phyloP scores from a whole-genome alignment of 2,888 invertebrate genomes.

The Pharmacophagus antenor region DNA sequence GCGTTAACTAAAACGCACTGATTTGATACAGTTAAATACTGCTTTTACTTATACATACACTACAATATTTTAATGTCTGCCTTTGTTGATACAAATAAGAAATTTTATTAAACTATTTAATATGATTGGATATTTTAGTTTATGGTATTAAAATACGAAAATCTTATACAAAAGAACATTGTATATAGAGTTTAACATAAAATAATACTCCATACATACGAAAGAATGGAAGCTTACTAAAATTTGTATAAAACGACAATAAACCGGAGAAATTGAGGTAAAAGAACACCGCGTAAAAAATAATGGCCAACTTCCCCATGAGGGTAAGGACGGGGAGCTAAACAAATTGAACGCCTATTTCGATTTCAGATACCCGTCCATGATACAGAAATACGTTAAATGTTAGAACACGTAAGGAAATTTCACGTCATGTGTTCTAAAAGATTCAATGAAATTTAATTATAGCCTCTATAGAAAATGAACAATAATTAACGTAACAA shows the following conservation, averaged over 20 bases:
- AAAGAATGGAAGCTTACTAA: slow-evolving; percentile 42
- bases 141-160: slow-evolving; percentile 8
- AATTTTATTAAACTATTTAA: too few relatives aligned
- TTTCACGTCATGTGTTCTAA: too few relatives aligned
- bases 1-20: too few relatives aligned
- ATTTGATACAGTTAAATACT: too few relatives aligned
- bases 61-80: too few relatives aligned
- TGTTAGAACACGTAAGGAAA: slow-evolving; percentile 3
- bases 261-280: slow-evolving; percentile 66
- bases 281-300: slow-evolving; percentile 70
- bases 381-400: slow-evolving; percentile 40
- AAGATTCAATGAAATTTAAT: too few relatives aligned
- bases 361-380: slow-evolving; percentile 56
- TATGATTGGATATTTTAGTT: not conserved
- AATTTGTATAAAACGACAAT: slow-evolving; percentile 72
- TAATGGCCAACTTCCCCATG: slow-evolving; percentile 62
- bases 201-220: slow-evolving; percentile 37
- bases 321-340: slow-evolving; percentile 57
- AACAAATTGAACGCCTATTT: slow-evolving; percentile 74
- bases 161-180: slow-evolving; percentile 10
- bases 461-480: too few relatives aligned
- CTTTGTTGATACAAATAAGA: too few relatives aligned
- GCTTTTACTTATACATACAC: too few relatives aligned
- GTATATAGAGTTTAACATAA: slow-evolving; percentile 32
- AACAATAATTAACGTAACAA: too few relatives aligned